Evolutionary conservation across 2,888 invertebrate species (phyloP).

Genomic region (Philereme vetulata): DNA sequence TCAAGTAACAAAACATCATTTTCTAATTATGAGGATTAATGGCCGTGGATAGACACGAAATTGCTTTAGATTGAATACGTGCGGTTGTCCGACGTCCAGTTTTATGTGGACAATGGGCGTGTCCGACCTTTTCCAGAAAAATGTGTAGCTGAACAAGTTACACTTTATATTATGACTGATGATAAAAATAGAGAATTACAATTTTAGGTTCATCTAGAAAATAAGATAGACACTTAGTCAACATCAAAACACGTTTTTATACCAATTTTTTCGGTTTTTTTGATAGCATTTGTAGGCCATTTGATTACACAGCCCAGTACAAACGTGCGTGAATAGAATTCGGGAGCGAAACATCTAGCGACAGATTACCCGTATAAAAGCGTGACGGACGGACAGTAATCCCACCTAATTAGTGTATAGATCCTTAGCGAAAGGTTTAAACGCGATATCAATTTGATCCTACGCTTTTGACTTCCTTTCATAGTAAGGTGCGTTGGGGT

Average conservation of each 20-base stretch:
- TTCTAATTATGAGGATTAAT: slow-evolving; percentile 35
- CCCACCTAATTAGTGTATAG: slow-evolving; percentile 54
- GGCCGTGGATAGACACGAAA: slow-evolving; percentile 24
- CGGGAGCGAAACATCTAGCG: slow-evolving; percentile 24
- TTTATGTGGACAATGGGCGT: not conserved
- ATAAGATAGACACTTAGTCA: not conserved
- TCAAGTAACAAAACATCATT: slow-evolving; percentile 32
- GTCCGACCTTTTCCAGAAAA: not conserved
- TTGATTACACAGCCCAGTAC: slow-evolving; percentile 7
- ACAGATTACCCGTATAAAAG: slow-evolving; percentile 50
- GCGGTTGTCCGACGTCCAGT: slow-evolving; percentile 10
- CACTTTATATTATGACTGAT: not conserved
- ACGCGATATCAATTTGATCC: slow-evolving; percentile 47
- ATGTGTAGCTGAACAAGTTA: not conserved
- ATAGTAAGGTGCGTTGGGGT: too few relatives aligned
- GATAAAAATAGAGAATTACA: too few relatives aligned
- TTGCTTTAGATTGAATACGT: slow-evolving; percentile 30
- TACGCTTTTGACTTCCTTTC: slow-evolving; percentile 26
- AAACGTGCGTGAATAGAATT: slow-evolving; percentile 31
- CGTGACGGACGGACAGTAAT: slow-evolving; percentile 52
- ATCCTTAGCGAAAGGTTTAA: slow-evolving; percentile 43
- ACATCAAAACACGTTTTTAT: not conserved
- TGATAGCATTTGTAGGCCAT: slow-evolving; percentile 1
- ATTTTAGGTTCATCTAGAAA: too few relatives aligned
- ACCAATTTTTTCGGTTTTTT: slow-evolving; percentile 1